Evolutionary conservation across 2,113 vertebrate genomes (phyloP).

Genomic region (Lonchura striata): DNA sequence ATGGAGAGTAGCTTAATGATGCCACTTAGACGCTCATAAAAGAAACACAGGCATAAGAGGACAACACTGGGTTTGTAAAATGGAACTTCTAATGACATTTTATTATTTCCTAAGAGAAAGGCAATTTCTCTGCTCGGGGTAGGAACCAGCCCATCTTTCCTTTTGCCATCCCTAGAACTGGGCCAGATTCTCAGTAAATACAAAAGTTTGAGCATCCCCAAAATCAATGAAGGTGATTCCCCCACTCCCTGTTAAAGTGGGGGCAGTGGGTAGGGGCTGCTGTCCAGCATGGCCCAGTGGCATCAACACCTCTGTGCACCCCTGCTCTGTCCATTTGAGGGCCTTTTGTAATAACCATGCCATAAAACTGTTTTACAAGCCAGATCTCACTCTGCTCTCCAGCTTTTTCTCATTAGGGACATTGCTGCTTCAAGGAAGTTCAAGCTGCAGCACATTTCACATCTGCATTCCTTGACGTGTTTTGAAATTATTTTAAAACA

Average conservation of each 20-base stretch:
- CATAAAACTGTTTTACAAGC: constrained; percentile 60
- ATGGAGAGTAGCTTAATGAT: background rate
- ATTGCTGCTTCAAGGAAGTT: constrained; percentile 28
- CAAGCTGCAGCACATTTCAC: constrained; percentile 13
- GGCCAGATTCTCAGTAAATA: background rate
- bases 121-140: rapidly evolving
- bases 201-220: background rate
- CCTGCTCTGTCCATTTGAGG: background rate
- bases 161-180: background rate
- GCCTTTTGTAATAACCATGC: constrained; percentile 25
- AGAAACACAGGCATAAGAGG: background rate
- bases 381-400: constrained; percentile 31
- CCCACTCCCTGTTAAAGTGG: background rate
- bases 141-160: background rate
- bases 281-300: background rate
- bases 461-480: constrained; percentile 19
- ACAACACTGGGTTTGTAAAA: background rate
- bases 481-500: constrained; percentile 55
- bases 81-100: background rate
- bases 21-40: background rate
- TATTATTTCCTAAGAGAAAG: background rate
- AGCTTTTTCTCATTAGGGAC: constrained; percentile 57
- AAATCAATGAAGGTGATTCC: background rate
- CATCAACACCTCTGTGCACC: background rate
- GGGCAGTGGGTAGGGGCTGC: background rate